These are phyloP conservation scores for Fregata magnificens DNA, from an alignment of 2,113 vertebrate genomes.

Conservation along the genomic window DNA sequence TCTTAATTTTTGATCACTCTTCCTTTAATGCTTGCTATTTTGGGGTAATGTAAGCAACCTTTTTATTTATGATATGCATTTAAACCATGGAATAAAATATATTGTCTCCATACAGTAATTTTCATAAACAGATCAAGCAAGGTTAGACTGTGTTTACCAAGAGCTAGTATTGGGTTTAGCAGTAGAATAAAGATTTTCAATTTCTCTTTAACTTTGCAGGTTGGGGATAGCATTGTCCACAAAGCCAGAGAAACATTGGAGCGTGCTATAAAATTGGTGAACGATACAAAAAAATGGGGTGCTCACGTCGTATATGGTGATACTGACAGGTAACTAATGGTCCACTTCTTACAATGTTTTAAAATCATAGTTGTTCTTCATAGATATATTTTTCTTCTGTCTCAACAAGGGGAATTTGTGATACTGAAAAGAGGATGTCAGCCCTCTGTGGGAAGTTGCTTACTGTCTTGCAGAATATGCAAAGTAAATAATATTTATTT, in stretches of 20 bases:
- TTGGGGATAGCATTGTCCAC: constrained; percentile 97
- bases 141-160: background rate
- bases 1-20: background rate
- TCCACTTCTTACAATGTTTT: background rate
- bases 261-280: constrained; percentile 94
- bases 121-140: background rate
- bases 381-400: background rate
- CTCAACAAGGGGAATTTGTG: background rate
- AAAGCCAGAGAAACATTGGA: constrained; percentile 98
- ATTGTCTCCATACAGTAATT: background rate
- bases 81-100: background rate
- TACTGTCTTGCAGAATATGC: background rate
- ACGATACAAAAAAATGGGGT: constrained; percentile 98
- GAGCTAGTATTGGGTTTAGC: background rate
- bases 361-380: background rate
- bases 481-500: background rate
- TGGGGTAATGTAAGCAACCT: background rate
- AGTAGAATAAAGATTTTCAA: background rate
- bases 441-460: background rate
- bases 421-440: background rate
- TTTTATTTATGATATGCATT: background rate
- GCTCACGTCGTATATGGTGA: constrained; percentile 95
- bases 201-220: constrained; percentile 71
- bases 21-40: background rate
- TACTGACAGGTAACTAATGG: constrained; percentile 88